Evolutionary conservation across 2,888 invertebrate species (phyloP), one percentile per base, ranked within the genome.

Genomic region (Cantharis rufa): DNA sequence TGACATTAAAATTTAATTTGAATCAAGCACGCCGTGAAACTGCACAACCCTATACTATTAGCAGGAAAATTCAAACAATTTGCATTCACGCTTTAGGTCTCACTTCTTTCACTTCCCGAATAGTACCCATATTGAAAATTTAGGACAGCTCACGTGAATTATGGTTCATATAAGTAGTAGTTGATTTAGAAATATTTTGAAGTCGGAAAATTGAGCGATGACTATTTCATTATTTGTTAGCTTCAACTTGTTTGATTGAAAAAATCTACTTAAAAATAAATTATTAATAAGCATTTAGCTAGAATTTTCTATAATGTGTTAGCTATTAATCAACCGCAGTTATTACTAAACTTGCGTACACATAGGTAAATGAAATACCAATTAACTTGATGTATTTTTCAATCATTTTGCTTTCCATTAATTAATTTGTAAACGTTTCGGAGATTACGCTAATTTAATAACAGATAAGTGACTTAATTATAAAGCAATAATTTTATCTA

Each of bases 1-100:
- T 84, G 85, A 85, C 85, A 85, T 86, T 85, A 84, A 85, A 86
- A 85, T 86, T 86, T 85, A 84, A 85, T 86, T 85, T 82, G 84
- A 83, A 82, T 83, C 82, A 82, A 84, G 82, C 81, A 82, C 81
- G 82, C 83, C 83, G 83, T 82, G 83, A 82, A 77, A 70, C 72
- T 73, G 68, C 63, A 77, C 74, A 72, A 48, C 77, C 74, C 68
- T 48, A 70, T 62, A 72, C 72, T 78, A 75, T 72, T 73, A 71
- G 24, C 75, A 68, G 62, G 63, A 75, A 76, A 75, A 76, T 74
- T 75, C 72, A 9, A 74, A 73, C 76, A 62, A 75, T 78, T 75
- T 78, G 64, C 72, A 73, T 78, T 61, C 69, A 73, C 75, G 73
- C 62, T 10, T 27, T 28, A 48, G 48, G 48, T 48, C 48, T 48